phyloP scores from a whole-genome alignment of 1,140 invertebrate genomes.

The Drosophila parabipectinata region DNA sequence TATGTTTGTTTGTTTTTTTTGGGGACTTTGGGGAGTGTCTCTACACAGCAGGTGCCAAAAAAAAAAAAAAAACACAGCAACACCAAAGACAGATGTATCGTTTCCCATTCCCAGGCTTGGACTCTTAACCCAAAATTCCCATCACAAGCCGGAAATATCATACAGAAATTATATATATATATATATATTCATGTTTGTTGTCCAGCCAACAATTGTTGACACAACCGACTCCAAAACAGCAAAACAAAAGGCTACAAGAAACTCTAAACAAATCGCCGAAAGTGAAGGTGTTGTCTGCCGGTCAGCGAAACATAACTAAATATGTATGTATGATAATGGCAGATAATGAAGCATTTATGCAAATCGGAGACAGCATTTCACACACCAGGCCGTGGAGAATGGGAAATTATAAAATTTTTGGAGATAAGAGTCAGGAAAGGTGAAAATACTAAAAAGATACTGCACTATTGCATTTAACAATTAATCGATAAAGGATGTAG shows the following conservation, averaged over 20 bases:
- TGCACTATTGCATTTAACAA: no score
- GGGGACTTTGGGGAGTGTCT: slow-evolving; percentile 27
- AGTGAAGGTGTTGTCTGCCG: slow-evolving; percentile 58
- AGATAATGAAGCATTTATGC: slow-evolving; percentile 69
- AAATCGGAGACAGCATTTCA: slow-evolving; percentile 52
- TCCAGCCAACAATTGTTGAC: slow-evolving; percentile 40
- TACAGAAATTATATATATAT: neutral
- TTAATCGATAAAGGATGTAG: no score
- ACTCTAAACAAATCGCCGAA: slow-evolving; percentile 46
- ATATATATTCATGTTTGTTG: neutral
- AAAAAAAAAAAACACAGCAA: slow-evolving; percentile 4
- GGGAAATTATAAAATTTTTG: no score
- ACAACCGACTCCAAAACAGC: neutral
- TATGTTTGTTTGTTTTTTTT: neutral
- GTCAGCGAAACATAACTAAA: slow-evolving; percentile 20
- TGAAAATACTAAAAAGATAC: no score
- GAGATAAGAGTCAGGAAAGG: no score
- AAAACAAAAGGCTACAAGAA: slow-evolving; percentile 11
- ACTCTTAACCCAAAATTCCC: slow-evolving; percentile 18
- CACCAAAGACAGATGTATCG: no score
- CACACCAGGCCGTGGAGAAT: slow-evolving; percentile 11
- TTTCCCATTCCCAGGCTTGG: slow-evolving; percentile 5
- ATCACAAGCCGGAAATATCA: slow-evolving; percentile 41
- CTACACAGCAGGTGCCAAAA: slow-evolving; percentile 36
- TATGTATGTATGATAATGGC: slow-evolving; percentile 63